phyloP scores from a whole-genome alignment of 2,888 invertebrate species.

The Isotomurus palustris region DNA sequence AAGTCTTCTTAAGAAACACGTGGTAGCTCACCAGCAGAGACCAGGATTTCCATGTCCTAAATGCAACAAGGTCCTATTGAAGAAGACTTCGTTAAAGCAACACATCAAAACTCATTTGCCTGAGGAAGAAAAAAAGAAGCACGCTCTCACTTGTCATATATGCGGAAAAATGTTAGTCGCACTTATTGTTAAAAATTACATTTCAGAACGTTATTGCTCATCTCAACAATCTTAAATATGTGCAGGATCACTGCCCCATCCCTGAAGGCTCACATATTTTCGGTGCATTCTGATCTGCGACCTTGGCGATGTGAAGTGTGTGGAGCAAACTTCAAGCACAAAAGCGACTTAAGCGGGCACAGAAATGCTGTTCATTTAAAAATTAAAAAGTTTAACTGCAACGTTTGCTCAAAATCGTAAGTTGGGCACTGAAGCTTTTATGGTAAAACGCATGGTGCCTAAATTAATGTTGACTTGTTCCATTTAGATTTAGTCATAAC shows the following conservation, averaged over 20 bases:
- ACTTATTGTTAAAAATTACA: background rate
- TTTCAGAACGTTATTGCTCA: background rate
- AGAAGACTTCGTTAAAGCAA: constrained; percentile 12
- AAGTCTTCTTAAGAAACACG: constrained; percentile 10
- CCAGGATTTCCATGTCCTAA: constrained; percentile 14
- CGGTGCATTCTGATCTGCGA: constrained; percentile 18
- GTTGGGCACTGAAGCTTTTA: background rate
- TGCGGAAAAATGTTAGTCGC: constrained; percentile 17
- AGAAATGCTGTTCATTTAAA: constrained; percentile 21
- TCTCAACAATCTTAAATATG: background rate
- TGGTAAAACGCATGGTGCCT: background rate
- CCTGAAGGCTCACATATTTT: constrained; percentile 21
- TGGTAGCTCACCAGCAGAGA: constrained; percentile 6
- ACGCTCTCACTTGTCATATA: constrained; percentile 13
- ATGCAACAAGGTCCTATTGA: constrained; percentile 7
- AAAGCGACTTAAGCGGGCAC: constrained; percentile 21
- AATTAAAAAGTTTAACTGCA: constrained; percentile 16
- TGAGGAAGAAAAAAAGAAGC: constrained; percentile 20
- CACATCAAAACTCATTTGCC: constrained; percentile 22
- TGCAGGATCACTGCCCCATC: constrained; percentile 17
- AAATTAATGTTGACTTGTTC: background rate
- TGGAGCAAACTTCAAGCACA: constrained; percentile 18
- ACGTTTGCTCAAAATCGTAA: constrained; percentile 16
- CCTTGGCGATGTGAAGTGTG: constrained; percentile 23
- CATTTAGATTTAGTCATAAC: constrained; percentile 16